Evolutionary conservation across 2,888 invertebrate genomes (phyloP), one percentile per base, ranked within the genome.

Genomic region (Scelioninae gen. 2): DNA sequence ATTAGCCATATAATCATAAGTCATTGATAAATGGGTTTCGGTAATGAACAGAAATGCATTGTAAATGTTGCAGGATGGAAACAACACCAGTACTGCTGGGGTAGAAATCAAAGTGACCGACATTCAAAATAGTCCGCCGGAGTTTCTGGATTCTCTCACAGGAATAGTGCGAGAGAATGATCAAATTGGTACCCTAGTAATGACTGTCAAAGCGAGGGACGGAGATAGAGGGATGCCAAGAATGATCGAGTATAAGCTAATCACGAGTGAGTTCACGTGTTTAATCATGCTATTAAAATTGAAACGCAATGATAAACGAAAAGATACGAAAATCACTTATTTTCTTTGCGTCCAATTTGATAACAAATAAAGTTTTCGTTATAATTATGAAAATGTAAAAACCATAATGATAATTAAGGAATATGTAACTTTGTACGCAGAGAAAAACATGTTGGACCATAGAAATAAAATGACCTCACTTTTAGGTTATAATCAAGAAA

Each of bases 71-170:
- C 79, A 95, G 94, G 96, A 96, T 83, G 96, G 96, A 0, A 88
- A 89, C 9, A 90, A 93, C 78, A 91, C 91, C 79, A 91, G 92
- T 0, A 90, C 91, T 9, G 91, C 93, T 0, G 91, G 90, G 50
- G 92, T 95, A 10, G 92, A 93, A 80, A 91, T 96, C 19, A 91
- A 92, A 75, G 92, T 96, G 0, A 89, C 91, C 71, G 96, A 96
- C 82, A 92, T 96, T 0, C 96, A 96, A 87, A 95, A 96, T 85
- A 92, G 92, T 0, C 94, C 96, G 0, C 96, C 96, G 0, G 90
- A 92, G 60, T 96, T 96, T 87, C 90, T 91, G 46, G 94, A 94
- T 0, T 91, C 94, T 0, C 87, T 95, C 60, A 92, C 92, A 10
- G 93, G 93, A 0, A 91, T 95, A 18, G 89, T 96, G 28, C 88